Evolutionary conservation across 1,140 invertebrate genomes (phyloP), one percentile per base, ranked within the genome.

Genomic region (Halictus rubicundus): DNA sequence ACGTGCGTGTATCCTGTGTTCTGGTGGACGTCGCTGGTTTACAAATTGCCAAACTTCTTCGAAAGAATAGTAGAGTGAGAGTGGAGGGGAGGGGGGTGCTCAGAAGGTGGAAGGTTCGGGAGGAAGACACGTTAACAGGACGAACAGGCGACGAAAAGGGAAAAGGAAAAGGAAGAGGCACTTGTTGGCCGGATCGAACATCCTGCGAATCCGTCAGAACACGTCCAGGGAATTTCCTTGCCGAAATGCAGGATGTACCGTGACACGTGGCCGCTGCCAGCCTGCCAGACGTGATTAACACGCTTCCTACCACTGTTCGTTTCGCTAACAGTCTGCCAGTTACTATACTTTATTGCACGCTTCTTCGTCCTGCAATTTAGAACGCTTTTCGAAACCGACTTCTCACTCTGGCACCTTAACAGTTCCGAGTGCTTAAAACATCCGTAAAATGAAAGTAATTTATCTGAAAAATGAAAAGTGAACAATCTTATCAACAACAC

Each of bases 11-110:
- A 73, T 73, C 54, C 49, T 32, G 63, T 60, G 80, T 72, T 42
- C 59, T 57, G 59, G 72, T 59, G 82, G 72, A 85, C 82, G 83
- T 84, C 46, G 64, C 14, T 64, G 70, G 83, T 78, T 84, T 84
- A 85, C 78, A 85, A 85, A 85, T 85, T 84, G 83, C 82, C 82
- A 73, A 85, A 85, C 78, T 85, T 85, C 78, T 84, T 84, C 76
- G 60, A 57, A 54, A 37, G 39, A 49, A 80, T 21, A 21, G 16
- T 14, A 21, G 49, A 52, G 49, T 16, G 68, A 37, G 72, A 49
- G 49, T 46, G 52, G 14, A 54, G 74, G 59, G 59, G 70, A 37
- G 57, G 59, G 49, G 54, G 64, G n/a, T n/a, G n/a, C n/a, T n/a
- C n/a, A n/a, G n/a, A n/a, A n/a, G 52, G 57, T 39, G 8, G 6